Percentiles rank a stretch among this genome's conserved stretches.
Conservation (phyloP, 2,113 vertebrate species). For the Xyliphius kryptos region DNA sequence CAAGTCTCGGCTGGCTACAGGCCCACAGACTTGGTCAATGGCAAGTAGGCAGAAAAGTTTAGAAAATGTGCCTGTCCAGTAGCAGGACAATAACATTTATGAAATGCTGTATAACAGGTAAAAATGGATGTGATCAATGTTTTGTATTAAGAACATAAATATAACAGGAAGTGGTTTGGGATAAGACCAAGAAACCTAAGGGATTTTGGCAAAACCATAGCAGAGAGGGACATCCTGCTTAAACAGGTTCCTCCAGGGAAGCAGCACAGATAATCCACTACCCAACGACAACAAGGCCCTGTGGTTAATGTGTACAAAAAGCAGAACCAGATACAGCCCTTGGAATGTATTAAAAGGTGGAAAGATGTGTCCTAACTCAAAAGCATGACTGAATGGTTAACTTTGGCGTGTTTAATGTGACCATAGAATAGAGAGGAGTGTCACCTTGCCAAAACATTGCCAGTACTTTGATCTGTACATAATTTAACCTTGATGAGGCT, state of each 20-base stretch:
- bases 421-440: not conserved
- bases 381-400: slow-evolving; percentile 12
- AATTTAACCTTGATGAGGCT: slow-evolving; percentile 22
- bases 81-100: slow-evolving; percentile 1
- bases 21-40: slow-evolving; percentile 50
- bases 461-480: slow-evolving; percentile 11
- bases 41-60: slow-evolving; percentile 52
- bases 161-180: not conserved
- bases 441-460: not conserved
- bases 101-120: too few species aligned
- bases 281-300: not conserved
- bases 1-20: slow-evolving; percentile 55
- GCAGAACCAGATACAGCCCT: not conserved
- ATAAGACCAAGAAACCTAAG: not conserved
- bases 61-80: slow-evolving; percentile 30
- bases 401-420: slow-evolving; percentile 4
- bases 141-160: slow-evolving; percentile 1
- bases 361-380: not conserved
- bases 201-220: too few species aligned
- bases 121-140: slow-evolving; percentile 1
- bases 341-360: not conserved
- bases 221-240: not conserved
- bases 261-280: slow-evolving; percentile 23
- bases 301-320: not conserved
- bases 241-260: slow-evolving; percentile 17